These are phyloP conservation scores for Macrotrachela quadricornifera DNA, from an alignment of 1,140 invertebrate species.

Conservation along the genomic window DNA sequence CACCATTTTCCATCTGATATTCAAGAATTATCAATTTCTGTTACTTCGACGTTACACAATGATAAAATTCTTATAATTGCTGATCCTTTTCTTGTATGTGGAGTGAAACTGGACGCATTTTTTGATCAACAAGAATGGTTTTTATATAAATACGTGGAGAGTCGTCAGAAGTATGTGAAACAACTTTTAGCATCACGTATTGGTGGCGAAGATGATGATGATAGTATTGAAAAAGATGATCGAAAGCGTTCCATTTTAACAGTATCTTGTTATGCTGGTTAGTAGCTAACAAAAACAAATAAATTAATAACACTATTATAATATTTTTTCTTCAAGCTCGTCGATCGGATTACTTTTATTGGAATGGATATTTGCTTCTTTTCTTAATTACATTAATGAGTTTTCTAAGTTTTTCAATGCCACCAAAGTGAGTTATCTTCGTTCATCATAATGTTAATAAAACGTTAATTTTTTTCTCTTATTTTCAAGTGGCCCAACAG, in stretches of 20 bases:
- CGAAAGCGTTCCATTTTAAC: no score
- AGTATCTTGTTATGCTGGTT: no score
- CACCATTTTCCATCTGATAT: no score
- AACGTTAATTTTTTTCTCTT: background rate
- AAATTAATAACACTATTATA: no score
- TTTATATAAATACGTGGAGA: constrained; percentile 1
- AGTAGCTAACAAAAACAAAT: no score
- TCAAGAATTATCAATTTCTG: no score
- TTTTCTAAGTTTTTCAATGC: background rate
- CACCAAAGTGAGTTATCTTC: no score
- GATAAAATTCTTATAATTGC: no score
- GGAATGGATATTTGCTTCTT: constrained; percentile 2
- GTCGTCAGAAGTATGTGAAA: background rate
- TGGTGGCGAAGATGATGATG: background rate
- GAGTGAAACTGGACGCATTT: background rate
- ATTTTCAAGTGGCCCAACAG: no score
- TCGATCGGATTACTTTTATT: background rate
- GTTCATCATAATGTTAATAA: no score
- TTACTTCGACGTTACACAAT: background rate
- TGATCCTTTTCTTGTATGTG: no score
- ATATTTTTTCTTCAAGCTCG: background rate
- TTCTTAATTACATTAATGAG: background rate
- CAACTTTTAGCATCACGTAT: background rate
- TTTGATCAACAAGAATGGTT: constrained; percentile 5
- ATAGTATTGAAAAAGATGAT: background rate